phyloP scores from a whole-genome alignment of 2,113 vertebrate genomes.

The Perca fluviatilis region DNA sequence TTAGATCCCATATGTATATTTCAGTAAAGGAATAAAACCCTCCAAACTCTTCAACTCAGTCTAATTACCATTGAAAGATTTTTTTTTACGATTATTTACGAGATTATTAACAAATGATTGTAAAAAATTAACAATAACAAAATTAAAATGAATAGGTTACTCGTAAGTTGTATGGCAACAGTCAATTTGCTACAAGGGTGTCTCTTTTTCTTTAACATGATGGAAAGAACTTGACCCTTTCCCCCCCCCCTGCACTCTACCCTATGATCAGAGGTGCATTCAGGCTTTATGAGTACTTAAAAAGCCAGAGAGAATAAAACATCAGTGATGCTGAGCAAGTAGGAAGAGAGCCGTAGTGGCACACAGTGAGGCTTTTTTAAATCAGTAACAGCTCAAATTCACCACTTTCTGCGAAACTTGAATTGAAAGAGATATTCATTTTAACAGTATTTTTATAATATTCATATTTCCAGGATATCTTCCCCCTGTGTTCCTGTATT shows the following conservation, averaged over 20 bases:
- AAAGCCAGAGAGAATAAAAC: not conserved
- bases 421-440: not conserved
- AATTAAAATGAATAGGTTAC: not conserved
- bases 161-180: not conserved
- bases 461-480: conserved; percentile 31
- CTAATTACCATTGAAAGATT: not conserved
- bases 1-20: conserved; percentile 6
- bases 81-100: not conserved
- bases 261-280: not conserved
- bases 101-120: not conserved
- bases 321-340: not conserved
- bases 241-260: no score
- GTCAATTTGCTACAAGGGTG: not conserved
- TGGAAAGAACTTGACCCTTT: not conserved
- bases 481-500: conserved; percentile 3
- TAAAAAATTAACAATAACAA: no score
- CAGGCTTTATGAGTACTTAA: not conserved
- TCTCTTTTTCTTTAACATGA: not conserved
- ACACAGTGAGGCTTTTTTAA: not conserved
- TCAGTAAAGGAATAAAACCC: not conserved
- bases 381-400: not conserved
- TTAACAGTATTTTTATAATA: conserved; percentile 10
- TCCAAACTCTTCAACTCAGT: not conserved
- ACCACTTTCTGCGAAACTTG: conserved; percentile 3
- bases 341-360: conserved; percentile 3